phyloP scores from a whole-genome alignment of 2,888 invertebrate species.

The Penaeus monodon region DNA sequence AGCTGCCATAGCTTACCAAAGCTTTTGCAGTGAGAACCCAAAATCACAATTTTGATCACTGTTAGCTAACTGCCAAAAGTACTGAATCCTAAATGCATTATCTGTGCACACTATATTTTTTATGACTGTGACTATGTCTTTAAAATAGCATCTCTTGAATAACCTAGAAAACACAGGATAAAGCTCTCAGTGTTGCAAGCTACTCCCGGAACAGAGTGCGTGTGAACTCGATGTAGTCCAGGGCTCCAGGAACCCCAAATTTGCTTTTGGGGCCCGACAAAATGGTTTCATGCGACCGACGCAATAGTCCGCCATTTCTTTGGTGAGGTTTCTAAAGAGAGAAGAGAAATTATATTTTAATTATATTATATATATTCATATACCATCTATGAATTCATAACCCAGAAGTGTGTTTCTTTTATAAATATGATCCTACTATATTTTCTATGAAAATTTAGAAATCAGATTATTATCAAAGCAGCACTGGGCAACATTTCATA shows the following conservation, averaged over 20 bases:
- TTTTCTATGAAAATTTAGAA: too few relatives aligned
- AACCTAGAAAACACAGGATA: not conserved
- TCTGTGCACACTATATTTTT: not conserved
- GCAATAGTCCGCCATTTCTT: slow-evolving; percentile 99
- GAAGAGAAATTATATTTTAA: not conserved
- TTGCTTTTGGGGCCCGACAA: slow-evolving; percentile 92
- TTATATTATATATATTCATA: too few relatives aligned
- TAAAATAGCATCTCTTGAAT: not conserved
- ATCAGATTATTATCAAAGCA: too few relatives aligned
- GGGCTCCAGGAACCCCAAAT: slow-evolving; percentile 90
- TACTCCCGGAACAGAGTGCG: slow-evolving; percentile 74
- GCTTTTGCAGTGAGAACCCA: too few relatives aligned
- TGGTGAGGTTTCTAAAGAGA: slow-evolving; percentile 92
- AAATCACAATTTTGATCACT: too few relatives aligned
- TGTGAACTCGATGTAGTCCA: slow-evolving; percentile 98
- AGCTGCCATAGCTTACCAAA: too few relatives aligned
- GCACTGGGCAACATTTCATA: too few relatives aligned
- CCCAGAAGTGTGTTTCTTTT: not conserved
- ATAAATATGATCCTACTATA: too few relatives aligned
- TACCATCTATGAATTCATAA: not conserved
- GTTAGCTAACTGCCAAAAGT: too few relatives aligned
- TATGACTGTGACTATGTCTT: not conserved
- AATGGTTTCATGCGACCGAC: slow-evolving; percentile 98
- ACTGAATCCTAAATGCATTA: too few relatives aligned
- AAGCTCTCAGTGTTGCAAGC: not conserved